Percentiles rank a stretch among this genome's conserved stretches.
phyloP scores from a whole-genome alignment of 2,113 vertebrate species.

The Nothoprocta perdicaria region DNA sequence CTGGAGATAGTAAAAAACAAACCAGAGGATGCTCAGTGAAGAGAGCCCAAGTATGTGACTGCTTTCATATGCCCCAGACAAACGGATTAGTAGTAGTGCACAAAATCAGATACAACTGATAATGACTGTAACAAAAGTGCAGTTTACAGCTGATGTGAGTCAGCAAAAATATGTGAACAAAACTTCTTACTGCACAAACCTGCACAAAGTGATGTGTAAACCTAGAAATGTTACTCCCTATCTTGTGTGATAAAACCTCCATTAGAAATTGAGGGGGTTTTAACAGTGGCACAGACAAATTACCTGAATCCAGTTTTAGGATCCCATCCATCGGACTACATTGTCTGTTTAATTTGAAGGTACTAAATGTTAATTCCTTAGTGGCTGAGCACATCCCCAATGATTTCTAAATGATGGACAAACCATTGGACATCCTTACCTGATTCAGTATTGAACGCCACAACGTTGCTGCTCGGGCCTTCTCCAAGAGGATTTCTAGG shows the following conservation, averaged over 20 bases:
- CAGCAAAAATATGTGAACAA: not conserved
- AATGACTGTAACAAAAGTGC: not conserved
- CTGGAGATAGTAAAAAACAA: not conserved
- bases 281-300: not conserved
- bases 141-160: not conserved
- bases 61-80: not conserved
- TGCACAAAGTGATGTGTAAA: too few species aligned
- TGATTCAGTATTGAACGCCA: slow-evolving; percentile 94
- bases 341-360: not conserved
- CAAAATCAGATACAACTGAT: not conserved
- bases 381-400: not conserved
- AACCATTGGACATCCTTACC: slow-evolving; percentile 76
- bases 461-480: slow-evolving; percentile 87
- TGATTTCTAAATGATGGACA: not conserved
- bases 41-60: not conserved
- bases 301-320: not conserved
- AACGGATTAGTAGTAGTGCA: not conserved
- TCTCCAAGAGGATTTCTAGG: slow-evolving; percentile 91
- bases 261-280: not conserved
- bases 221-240: not conserved
- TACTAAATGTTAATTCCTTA: not conserved
- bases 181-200: too few species aligned
- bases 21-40: not conserved
- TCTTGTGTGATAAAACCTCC: not conserved
- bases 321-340: not conserved